Conservation (phyloP, 2,113 vertebrate species). For the Silurus asotus region DNA sequence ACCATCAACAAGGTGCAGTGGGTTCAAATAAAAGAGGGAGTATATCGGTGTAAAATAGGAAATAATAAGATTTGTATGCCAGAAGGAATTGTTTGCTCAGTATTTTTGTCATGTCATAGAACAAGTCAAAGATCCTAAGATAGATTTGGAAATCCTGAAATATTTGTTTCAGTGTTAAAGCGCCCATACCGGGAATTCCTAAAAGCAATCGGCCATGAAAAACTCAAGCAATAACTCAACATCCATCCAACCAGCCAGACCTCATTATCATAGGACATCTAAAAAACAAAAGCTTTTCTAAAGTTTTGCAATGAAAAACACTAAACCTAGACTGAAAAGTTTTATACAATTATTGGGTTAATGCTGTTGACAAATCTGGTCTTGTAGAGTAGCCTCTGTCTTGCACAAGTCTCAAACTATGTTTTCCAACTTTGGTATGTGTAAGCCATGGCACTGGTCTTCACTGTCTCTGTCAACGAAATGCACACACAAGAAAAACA, state of each 20-base stretch:
- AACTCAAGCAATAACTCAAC: constrained; percentile 15
- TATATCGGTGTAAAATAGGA: not conserved
- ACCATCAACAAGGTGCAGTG: not conserved
- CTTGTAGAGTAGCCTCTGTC: not conserved
- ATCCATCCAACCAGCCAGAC: constrained; percentile 33
- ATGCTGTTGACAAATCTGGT: not conserved
- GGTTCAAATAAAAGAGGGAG: not conserved
- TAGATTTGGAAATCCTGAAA: not conserved
- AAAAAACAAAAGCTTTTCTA: constrained; percentile 8
- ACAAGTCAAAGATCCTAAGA: not conserved
- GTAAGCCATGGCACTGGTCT: not conserved
- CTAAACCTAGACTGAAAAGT: not conserved
- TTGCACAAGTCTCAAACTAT: not conserved
- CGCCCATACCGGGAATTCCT: constrained; percentile 26
- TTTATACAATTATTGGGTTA: not conserved
- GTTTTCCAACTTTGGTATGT: not conserved
- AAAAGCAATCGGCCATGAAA: not conserved
- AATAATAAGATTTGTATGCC: not conserved
- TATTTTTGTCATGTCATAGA: not conserved
- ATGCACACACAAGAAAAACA: not conserved
- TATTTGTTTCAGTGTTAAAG: not conserved
- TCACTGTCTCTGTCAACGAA: not conserved
- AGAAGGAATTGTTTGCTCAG: not conserved
- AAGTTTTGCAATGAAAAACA: not conserved
- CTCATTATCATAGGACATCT: constrained; percentile 27